Conservation (phyloP, 30 jellyfish, hydroid and myxozoan genomes). For the Aurelia sp. region DNA sequence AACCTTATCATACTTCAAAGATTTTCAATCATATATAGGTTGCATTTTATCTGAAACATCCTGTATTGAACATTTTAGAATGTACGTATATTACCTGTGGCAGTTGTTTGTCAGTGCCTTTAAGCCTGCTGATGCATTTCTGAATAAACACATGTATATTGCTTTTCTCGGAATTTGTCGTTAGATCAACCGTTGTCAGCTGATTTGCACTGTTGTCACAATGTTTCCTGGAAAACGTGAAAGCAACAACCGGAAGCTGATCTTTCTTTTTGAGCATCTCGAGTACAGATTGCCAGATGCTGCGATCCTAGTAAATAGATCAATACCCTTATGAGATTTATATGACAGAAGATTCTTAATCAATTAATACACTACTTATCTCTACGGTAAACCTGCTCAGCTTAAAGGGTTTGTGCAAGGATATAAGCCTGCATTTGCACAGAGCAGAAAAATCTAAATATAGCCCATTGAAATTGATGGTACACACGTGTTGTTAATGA, state of each 20-base stretch:
- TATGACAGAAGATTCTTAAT: too few species aligned
- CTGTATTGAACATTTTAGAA: too few species aligned
- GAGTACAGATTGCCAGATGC: conserved; percentile 89
- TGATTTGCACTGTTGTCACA: conserved; percentile 91
- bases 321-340: not conserved
- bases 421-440: too few species aligned
- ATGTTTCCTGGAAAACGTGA: conserved; percentile 91
- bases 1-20: too few species aligned
- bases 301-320: conserved; percentile 76
- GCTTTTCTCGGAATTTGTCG: conserved; percentile 93
- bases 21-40: too few species aligned
- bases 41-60: too few species aligned
- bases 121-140: conserved; percentile 80
- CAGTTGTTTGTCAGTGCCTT: conserved; percentile 88
- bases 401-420: too few species aligned
- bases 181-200: conserved; percentile 78
- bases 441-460: too few species aligned
- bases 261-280: conserved; percentile 86
- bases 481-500: too few species aligned
- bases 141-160: conserved; percentile 83
- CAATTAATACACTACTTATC: too few species aligned
- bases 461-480: too few species aligned
- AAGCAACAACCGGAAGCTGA: conserved; percentile 97
- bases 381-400: too few species aligned
- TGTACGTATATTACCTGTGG: conserved; percentile 91